Evolutionary conservation across 2,888 invertebrate species (phyloP).

Genomic region (Phortica magna): DNA sequence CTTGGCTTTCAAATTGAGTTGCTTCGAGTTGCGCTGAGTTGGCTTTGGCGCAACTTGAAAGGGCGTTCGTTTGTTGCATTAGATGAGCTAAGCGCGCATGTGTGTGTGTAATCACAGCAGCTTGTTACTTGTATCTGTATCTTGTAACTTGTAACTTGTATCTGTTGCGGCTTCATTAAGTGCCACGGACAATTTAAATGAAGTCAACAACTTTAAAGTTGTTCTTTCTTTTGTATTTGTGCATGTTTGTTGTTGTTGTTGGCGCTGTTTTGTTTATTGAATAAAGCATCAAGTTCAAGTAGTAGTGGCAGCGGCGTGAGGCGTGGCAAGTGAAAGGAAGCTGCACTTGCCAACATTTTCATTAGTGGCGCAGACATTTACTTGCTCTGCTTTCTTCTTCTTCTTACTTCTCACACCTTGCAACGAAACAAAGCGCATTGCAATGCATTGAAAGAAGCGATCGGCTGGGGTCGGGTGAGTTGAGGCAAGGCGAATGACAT

Average conservation of each 20-base stretch:
- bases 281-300: conserved; percentile 31
- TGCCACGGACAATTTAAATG: not conserved
- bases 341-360: conserved; percentile 23
- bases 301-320: not conserved
- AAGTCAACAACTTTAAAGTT: conserved; percentile 3
- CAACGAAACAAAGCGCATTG: not conserved
- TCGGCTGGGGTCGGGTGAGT: not conserved
- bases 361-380: not conserved
- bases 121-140: not conserved
- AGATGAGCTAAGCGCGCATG: not conserved
- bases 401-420: not conserved
- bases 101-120: not conserved
- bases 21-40: not conserved
- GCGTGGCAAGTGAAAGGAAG: not conserved
- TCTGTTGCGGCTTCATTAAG: not conserved
- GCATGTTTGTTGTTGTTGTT: not conserved
- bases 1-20: not conserved
- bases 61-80: not conserved
- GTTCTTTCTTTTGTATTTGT: not conserved
- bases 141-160: not conserved
- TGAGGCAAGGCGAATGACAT: not conserved
- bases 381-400: too few relatives aligned
- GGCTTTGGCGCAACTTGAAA: not conserved
- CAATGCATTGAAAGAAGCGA: not conserved
- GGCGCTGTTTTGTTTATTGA: conserved; percentile 22